These are phyloP conservation scores for Gastrophryne carolinensis DNA, from an alignment of 2,797 vertebrate species.

Conservation along the genomic window DNA sequence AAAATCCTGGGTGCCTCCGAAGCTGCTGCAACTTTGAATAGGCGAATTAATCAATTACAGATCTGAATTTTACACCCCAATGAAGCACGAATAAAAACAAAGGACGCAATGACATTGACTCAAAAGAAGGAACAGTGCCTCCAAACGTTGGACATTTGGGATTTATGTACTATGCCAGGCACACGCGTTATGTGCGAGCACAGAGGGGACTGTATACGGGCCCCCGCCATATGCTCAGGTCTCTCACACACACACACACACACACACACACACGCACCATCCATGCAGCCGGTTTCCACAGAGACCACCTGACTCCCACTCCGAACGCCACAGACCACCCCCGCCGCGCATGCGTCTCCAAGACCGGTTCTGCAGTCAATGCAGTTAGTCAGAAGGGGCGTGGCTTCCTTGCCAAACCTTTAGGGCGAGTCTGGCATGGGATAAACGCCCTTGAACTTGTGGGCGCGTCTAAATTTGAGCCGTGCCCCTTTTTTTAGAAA, in stretches of 20 bases:
- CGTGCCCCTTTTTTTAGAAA: background rate
- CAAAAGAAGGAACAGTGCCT: no score
- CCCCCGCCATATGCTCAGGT: no score
- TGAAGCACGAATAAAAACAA: no score
- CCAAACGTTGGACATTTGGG: no score
- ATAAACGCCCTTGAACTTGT: background rate
- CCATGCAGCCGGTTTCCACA: background rate
- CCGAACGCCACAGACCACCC: background rate
- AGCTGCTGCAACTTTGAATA: no score
- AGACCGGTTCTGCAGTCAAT: conserved; percentile 3
- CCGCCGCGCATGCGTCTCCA: background rate
- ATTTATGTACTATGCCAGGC: no score
- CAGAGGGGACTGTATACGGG: no score
- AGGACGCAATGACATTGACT: no score
- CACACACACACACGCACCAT: background rate
- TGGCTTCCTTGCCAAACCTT: background rate
- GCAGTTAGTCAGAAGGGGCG: background rate
- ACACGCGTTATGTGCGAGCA: no score
- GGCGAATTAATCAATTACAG: no score
- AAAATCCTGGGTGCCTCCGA: no score
- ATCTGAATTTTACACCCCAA: no score
- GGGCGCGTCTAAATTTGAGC: background rate
- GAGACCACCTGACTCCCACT: background rate
- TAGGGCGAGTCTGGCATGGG: background rate
- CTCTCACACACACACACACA: background rate